Evolutionary conservation across 53 echinoderm and acorn worm species (phyloP).

Genomic region (Apostichopus leukothele): DNA sequence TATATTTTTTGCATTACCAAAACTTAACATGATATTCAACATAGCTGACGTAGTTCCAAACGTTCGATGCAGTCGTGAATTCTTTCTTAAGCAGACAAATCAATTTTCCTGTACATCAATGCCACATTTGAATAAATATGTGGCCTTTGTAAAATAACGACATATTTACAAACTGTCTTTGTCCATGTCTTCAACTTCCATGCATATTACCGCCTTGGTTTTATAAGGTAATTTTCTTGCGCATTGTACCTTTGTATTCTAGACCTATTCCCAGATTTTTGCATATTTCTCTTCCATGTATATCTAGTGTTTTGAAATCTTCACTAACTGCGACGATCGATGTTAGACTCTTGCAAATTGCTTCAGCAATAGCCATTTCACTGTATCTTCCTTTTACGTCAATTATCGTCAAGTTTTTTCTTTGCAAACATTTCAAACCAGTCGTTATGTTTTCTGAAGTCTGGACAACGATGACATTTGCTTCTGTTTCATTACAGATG

Average conservation of each 20-base stretch:
- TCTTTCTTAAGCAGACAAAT: no score
- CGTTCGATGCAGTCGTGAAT: no score
- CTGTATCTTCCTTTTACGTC: slow-evolving; percentile 1
- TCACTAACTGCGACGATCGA: not conserved
- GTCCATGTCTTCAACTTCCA: no score
- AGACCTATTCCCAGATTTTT: not conserved
- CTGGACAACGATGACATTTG: not conserved
- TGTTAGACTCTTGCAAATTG: not conserved
- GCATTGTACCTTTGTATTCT: not conserved
- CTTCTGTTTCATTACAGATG: not conserved
- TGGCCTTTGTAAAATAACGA: no score
- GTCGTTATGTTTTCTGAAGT: not conserved
- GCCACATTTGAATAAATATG: no score
- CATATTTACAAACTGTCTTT: no score
- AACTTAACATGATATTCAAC: no score
- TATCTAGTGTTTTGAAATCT: not conserved
- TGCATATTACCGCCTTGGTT: no score
- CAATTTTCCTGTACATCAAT: no score
- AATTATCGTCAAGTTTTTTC: not conserved
- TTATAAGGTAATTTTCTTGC: not conserved
- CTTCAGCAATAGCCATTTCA: not conserved
- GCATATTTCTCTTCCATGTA: not conserved
- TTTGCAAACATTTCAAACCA: not conserved
- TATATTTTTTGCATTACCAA: no score
- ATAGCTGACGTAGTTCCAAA: no score